phyloP scores from a whole-genome alignment of 2,113 vertebrate species.

The Pomatorhinus ruficollis region DNA sequence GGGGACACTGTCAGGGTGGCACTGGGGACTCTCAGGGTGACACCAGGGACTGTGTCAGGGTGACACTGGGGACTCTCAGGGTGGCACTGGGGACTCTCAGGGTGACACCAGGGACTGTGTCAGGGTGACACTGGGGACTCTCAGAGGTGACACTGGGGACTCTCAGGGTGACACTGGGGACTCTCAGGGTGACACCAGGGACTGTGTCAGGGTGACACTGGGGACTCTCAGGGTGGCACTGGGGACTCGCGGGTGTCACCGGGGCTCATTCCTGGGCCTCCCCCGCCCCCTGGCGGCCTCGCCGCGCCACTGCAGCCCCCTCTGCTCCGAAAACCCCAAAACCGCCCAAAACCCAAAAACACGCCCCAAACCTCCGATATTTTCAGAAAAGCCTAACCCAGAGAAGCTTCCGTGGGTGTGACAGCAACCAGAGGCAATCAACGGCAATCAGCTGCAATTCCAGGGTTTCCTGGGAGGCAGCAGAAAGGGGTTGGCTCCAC shows the following conservation, averaged over 20 bases:
- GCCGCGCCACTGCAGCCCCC: not conserved
- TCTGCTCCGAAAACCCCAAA: accelerated
- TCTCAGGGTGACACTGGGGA: not conserved
- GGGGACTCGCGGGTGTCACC: not conserved
- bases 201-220: not conserved
- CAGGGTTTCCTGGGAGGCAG: not conserved
- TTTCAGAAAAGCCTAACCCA: not conserved
- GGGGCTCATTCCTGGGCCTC: constrained; percentile 4
- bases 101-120: too few species aligned
- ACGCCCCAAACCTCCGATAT: not conserved
- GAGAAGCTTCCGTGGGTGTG: not conserved
- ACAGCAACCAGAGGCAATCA: accelerated
- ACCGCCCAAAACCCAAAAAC: accelerated
- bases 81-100: not conserved
- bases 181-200: too few species aligned
- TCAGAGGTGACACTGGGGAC: not conserved
- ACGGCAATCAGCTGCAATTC: accelerated
- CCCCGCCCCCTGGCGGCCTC: constrained; percentile 32
- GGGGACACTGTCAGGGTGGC: not conserved
- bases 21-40: not conserved
- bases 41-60: not conserved
- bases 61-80: not conserved
- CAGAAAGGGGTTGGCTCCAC: not conserved
- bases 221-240: too few species aligned
- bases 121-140: too few species aligned